Conservation (phyloP, 2,797 vertebrate genomes). For the Apogon hyalosoma region DNA sequence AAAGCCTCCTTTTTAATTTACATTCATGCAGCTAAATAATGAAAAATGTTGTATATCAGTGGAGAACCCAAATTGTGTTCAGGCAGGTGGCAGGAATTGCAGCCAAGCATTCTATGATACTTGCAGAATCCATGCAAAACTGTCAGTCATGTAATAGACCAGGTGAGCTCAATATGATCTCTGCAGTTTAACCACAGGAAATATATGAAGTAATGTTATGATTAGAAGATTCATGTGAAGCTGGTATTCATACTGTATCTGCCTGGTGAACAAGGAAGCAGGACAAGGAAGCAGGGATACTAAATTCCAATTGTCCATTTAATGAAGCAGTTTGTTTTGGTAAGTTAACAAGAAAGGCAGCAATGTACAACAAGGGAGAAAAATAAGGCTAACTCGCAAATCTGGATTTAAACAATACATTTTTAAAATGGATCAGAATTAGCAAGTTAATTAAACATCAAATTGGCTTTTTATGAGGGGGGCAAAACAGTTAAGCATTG, state of each 20-base stretch:
- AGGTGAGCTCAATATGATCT: neutral
- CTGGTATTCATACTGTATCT: neutral
- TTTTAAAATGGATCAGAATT: conserved; percentile 1
- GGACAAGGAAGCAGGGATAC: neutral
- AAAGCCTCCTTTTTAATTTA: conserved; percentile 62
- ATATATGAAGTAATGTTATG: conserved; percentile 1
- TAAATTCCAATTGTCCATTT: no score
- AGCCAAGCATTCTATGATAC: conserved; percentile 37
- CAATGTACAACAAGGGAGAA: conserved; percentile 7
- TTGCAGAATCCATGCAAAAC: conserved; percentile 27
- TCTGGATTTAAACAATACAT: conserved; percentile 3
- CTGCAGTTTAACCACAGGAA: conserved; percentile 6
- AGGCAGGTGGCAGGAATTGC: conserved; percentile 39
- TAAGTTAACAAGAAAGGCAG: conserved; percentile 3
- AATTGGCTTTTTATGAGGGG: neutral
- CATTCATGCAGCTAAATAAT: conserved; percentile 77
- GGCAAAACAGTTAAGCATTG: no score
- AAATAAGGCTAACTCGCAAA: neutral
- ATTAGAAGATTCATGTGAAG: conserved; percentile 5
- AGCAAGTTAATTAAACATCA: conserved; percentile 4
- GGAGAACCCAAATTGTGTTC: conserved; percentile 39
- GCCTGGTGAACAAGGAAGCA: neutral
- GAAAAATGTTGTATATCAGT: conserved; percentile 61
- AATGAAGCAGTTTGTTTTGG: neutral
- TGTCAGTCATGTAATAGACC: conserved; percentile 44